These are phyloP conservation scores for Oryzias sinensis DNA, from an alignment of 2,797 vertebrate genomes.

Conservation along the genomic window DNA sequence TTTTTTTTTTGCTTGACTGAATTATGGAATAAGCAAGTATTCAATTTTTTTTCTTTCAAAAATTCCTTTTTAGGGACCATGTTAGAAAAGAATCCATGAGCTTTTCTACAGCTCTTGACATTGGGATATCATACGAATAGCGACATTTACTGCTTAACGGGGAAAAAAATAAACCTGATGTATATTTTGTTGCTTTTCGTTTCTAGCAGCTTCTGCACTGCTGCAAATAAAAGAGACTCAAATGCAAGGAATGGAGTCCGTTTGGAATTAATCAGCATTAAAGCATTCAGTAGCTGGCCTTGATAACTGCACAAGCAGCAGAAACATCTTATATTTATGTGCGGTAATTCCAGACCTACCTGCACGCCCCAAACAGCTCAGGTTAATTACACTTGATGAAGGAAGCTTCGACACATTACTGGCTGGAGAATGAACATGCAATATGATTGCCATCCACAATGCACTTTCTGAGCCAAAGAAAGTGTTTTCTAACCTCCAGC, in stretches of 20 bases:
- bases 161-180: too few species aligned
- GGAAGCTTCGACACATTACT: slow-evolving; percentile 57
- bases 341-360: slow-evolving; percentile 68
- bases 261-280: slow-evolving; percentile 13
- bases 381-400: slow-evolving; percentile 74
- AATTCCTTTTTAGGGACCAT: too few species aligned
- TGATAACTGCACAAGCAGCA: slow-evolving; percentile 62
- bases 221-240: slow-evolving; percentile 16
- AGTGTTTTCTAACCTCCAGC: slow-evolving; percentile 56
- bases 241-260: slow-evolving; percentile 18
- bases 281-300: slow-evolving; percentile 45
- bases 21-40: too few species aligned
- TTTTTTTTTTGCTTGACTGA: too few species aligned
- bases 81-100: too few species aligned
- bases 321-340: slow-evolving; percentile 55
- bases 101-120: too few species aligned
- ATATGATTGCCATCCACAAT: slow-evolving; percentile 52
- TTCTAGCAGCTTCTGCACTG: not conserved
- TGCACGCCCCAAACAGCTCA: slow-evolving; percentile 65
- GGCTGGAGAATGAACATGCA: slow-evolving; percentile 58
- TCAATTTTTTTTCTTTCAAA: too few species aligned
- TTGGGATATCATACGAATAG: too few species aligned
- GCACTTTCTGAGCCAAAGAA: slow-evolving; percentile 54
- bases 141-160: too few species aligned
- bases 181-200: too few species aligned